Evolutionary conservation across 2,888 invertebrate species (phyloP), one percentile per base, ranked within the genome.

Genomic region (Fragum fragum): DNA sequence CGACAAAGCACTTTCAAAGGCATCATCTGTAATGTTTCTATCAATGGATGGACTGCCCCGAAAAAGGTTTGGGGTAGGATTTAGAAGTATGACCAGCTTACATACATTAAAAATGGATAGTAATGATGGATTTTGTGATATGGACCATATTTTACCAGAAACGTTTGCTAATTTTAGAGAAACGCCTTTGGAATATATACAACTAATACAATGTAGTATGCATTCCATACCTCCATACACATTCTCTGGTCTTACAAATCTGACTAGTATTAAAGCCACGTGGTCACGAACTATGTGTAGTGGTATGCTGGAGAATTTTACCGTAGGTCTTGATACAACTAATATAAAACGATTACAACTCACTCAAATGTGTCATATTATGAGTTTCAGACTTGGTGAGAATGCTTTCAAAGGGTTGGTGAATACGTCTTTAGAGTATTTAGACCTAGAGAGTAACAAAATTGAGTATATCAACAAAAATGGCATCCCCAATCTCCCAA

Each of bases 391-490:
- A 42, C 26, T 66, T 3, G 26, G 23, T 14, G 42, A 21, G 23
- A 23, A 42, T 66, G 14, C 18, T 7, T 66, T 66, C 11, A 42
- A 18, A 39, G 42, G 47, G 1, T 21, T 66, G n/a, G 26, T 14
- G 16, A 66, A 66, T 36, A 66, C 66, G 5, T 9, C 42, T 0
- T 36, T 66, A 16, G 66, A 66, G 18, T 16, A 7, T 9, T 23
- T 66, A 26, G 42, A 26, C 21, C 23, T 66, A 7, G 42, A 39
- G 6, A 16, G 42, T 9, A 42, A 66, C 42, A 66, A 36, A 66
- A 66, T 66, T 26, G 66, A 66, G 26, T 66, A 66, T 32, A 66
- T 66, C 42, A 18, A 42, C 29, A 32, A 18, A 3, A 66, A 66
- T 36, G 18, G 23, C n/a, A 66, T 66, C 14, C 11, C 23, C n/a